Conservation (phyloP, 2,113 vertebrate species). For the Monopterus albus region DNA sequence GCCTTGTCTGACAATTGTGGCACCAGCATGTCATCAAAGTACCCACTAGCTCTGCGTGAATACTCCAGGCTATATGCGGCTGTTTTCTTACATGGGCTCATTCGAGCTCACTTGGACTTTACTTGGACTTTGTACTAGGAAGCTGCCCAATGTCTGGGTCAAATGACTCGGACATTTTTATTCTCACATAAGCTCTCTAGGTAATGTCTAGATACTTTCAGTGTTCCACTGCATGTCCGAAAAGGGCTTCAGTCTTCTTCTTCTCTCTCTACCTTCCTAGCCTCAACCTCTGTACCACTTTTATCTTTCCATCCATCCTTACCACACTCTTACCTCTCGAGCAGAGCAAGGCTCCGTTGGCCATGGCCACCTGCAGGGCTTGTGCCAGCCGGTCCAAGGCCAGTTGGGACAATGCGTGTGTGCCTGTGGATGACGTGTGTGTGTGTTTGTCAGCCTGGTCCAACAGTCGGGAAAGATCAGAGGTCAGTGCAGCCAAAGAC, state of each 20-base stretch:
- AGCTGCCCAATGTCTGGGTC: no score
- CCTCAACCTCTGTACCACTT: not conserved
- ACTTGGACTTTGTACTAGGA: no score
- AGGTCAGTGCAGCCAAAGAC: conserved; percentile 85
- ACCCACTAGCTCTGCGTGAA: no score
- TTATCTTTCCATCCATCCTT: not conserved
- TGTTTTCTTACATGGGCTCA: no score
- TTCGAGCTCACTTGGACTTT: no score
- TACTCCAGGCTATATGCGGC: no score
- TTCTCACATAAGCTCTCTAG: no score
- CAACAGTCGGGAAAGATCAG: conserved; percentile 81
- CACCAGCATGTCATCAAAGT: no score
- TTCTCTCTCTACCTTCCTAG: not conserved
- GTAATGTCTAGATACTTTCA: no score
- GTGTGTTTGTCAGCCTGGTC: conserved; percentile 91
- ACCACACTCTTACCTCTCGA: conserved; percentile 85
- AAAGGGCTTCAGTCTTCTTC: not conserved
- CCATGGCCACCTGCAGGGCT: conserved; percentile 94
- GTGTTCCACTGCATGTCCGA: no score
- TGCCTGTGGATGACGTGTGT: conserved; percentile 84
- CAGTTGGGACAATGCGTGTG: conserved; percentile 85
- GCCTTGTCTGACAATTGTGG: no score
- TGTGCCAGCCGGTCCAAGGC: conserved; percentile 93
- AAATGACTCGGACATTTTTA: no score
- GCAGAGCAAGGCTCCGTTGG: conserved; percentile 92